phyloP scores from a whole-genome alignment of 1,140 invertebrate species.

The Hestina assimilis region DNA sequence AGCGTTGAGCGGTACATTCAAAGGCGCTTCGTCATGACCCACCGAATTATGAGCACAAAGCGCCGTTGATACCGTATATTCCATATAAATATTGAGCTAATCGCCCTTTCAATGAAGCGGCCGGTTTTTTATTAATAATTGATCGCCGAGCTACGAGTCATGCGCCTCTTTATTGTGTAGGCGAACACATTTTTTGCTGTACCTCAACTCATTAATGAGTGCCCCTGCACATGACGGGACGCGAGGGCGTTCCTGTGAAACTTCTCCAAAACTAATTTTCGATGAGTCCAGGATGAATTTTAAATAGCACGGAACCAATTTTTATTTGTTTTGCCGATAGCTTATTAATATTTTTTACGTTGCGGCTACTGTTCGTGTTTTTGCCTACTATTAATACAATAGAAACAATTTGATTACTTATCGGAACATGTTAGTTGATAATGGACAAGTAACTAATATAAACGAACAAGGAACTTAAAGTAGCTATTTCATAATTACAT shows the following conservation, averaged over 20 bases:
- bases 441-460: background rate
- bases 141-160: conserved; percentile 73
- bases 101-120: conserved; percentile 77
- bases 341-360: conserved; percentile 20
- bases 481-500: background rate
- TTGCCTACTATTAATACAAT: background rate
- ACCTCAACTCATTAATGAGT: conserved; percentile 67
- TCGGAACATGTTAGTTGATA: conserved; percentile 1
- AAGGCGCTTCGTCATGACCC: conserved; percentile 72
- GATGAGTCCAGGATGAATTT: conserved; percentile 47
- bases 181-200: conserved; percentile 70
- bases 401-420: background rate
- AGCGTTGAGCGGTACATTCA: conserved; percentile 54
- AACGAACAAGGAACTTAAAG: background rate
- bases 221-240: conserved; percentile 47
- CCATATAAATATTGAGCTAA: conserved; percentile 79
- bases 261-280: conserved; percentile 60
- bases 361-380: conserved; percentile 12
- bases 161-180: conserved; percentile 67
- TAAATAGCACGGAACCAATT: conserved; percentile 63
- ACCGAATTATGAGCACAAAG: conserved; percentile 76
- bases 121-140: conserved; percentile 78
- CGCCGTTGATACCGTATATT: conserved; percentile 78
- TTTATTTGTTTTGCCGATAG: conserved; percentile 47
- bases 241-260: conserved; percentile 38